These are phyloP conservation scores for Cyprinodon tularosa DNA, from an alignment of 2,113 vertebrate species.

Conservation along the genomic window DNA sequence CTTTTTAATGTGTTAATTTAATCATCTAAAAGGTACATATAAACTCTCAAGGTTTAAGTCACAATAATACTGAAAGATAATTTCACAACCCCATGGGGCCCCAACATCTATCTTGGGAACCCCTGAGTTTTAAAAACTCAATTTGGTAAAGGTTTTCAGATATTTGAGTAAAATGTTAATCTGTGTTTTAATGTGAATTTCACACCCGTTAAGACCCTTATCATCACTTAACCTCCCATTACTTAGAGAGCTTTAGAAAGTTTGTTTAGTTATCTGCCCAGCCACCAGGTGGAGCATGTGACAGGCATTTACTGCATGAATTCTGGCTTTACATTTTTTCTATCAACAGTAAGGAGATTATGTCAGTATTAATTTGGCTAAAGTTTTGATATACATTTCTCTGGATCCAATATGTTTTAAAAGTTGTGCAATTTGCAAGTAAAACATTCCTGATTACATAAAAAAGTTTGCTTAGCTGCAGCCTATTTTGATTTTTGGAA, in stretches of 20 bases:
- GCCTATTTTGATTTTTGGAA: neutral
- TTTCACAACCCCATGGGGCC: no score
- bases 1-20: no score
- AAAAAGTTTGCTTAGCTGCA: neutral
- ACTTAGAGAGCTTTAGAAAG: neutral
- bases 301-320: constrained; percentile 19
- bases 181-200: neutral
- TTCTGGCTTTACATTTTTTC: constrained; percentile 1
- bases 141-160: neutral
- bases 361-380: neutral
- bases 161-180: neutral
- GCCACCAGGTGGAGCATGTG: constrained; percentile 68
- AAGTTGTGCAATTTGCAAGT: neutral
- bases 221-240: neutral
- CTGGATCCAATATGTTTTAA: neutral
- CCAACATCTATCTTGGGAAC: no score
- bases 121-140: neutral
- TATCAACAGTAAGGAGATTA: neutral
- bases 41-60: no score
- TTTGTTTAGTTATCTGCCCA: constrained; percentile 26
- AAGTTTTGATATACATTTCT: neutral
- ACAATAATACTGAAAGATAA: no score
- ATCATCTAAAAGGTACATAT: no score
- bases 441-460: neutral
- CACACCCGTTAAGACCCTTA: neutral